Evolutionary conservation across 2,797 vertebrate genomes (phyloP), one percentile per base, ranked within the genome.

Genomic region (Catamblyrhynchus diadema): DNA sequence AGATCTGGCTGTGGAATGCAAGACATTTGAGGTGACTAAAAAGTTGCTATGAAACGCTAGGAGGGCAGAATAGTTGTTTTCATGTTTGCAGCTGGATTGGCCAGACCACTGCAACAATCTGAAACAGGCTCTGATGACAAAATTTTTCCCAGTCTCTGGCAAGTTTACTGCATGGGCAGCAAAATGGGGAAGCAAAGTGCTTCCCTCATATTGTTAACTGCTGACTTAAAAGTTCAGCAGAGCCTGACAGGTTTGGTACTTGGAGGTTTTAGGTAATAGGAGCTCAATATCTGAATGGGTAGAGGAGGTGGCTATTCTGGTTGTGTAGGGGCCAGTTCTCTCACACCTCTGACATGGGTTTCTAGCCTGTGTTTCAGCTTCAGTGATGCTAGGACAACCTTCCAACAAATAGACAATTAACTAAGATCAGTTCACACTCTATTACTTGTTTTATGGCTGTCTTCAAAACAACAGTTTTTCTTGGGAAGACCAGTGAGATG

Each of bases 201-300:
- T 84, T 50, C 7, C 4, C n/a, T 86, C 0, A 0, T 11, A 1
- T 32, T 62, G 12, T 50, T 78, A 64, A 51, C 18, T 3, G 0
- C 10, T 39, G 30, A 42, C 42, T 78, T 71, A 32, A 11, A 91
- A 71, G 21, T 54, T 25, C 17, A 51, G 41, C 27, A 71, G 12
- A 44, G 47, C 19, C 41, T 51, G 47, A 72, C 45, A 73, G 22
- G 10, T 48, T 95, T 84, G 47, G 11, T 62, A 37, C 56, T 69
- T 79, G 23, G 50, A 57, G 10, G 5, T 20, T 83, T 33, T 42
- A 69, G 39, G 35, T 67, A 33, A 56, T 54, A 48, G 35, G 39
- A 85, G 15, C 37, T 87, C 37, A 67, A 2, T 71, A 4, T 8
- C 35, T 74, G 57, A 56, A 35, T 18, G 30, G 16, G 8, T 17